Base-by-base conservation (phyloP, 2,797 vertebrate genomes). In the Platalea minor region DNA sequence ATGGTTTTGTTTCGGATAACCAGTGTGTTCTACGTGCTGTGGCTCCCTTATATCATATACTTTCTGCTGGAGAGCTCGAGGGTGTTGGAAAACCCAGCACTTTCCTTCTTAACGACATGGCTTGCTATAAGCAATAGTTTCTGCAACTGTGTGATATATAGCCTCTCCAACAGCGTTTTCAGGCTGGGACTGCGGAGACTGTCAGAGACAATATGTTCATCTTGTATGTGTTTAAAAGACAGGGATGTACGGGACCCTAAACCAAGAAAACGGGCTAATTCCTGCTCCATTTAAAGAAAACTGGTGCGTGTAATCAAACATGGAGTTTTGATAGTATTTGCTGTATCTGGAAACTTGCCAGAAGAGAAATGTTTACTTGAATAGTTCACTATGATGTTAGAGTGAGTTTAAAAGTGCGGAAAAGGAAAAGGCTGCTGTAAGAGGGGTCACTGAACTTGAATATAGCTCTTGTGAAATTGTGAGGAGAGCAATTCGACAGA, bases 101-200 rank as follows among this genome's bases (percentile, higher is more conserved):
- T 99, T 68, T 99, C 99, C 89, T 99, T 99, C 96, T 98, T 99
- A 91, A 99, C 99, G 13, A 99, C 99, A 9, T 99, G 99, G 99
- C 98, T 99, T 91, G 99, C 99, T 93, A 99, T 99, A 96, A 99
- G 99, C 98, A 99, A 99, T 98, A 99, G 99, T 98, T 99, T 99
- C 98, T 99, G 99, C 98, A 99, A 99, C 98, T 99, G 99, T 98
- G 99, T 99, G 80, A 99, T 99, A 96, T 99, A 99, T 95, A 99
- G 99, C 97, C 98, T 99, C 95, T 99, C 99, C 96, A 99, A 99
- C 96, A 99, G 99, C 37, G 99, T 99, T 97, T 99, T 99, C 98
- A 99, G 99, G 79, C 98, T 99, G 89, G 99, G 99, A 95, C 99
- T 99, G 96, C 98, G 99, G 92, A 98, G 99, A 91, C 99, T 99